Evolutionary conservation across 2,888 invertebrate genomes (phyloP), one percentile per base, ranked within the genome.

Genomic region (Melanargia galathea): DNA sequence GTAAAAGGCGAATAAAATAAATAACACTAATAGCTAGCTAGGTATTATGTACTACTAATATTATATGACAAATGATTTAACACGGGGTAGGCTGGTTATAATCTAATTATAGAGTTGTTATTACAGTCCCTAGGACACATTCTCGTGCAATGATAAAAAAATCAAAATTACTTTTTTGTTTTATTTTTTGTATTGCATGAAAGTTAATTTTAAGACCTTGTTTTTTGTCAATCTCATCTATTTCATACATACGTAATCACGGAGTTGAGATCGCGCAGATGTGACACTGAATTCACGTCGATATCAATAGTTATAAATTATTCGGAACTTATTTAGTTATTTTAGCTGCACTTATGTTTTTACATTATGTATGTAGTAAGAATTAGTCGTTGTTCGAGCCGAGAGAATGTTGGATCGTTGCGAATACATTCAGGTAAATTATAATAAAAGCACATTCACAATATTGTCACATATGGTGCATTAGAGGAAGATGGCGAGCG

Each of bases 401-500:
- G 46, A 43, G 10, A 38, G 18, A 55, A 13, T 16, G 40, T 59
- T 40, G 3, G 52, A 59, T 54, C 35, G 16, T 48, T 11, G 26
- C 18, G 10, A 33, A 22, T 57, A 16, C 16, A 26, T 30, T 20
- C 38, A 45, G 45, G 24, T 52, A 16, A 59, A 56, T 66, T 52
- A n/a, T 35, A 35, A 48, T 22, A 48, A 67, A 63, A 59, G 62
- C 65, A 68, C 68, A 65, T 64, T 73, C 78, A 79, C 78, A 73
- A 71, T 80, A 82, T 80, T 80, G 71, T 75, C 82, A 83, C 80
- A 77, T 76, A 75, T 77, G 75, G 75, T 79, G 79, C 78, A 78
- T 76, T 74, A 75, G 73, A 73, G 61, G 72, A 68, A 70, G 73
- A 70, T 73, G 71, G 71, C 71, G 75, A 73, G 68, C 68, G 69